Evolutionary conservation across 2,888 invertebrate species (phyloP).

Genomic region (Drosophila monieri): DNA sequence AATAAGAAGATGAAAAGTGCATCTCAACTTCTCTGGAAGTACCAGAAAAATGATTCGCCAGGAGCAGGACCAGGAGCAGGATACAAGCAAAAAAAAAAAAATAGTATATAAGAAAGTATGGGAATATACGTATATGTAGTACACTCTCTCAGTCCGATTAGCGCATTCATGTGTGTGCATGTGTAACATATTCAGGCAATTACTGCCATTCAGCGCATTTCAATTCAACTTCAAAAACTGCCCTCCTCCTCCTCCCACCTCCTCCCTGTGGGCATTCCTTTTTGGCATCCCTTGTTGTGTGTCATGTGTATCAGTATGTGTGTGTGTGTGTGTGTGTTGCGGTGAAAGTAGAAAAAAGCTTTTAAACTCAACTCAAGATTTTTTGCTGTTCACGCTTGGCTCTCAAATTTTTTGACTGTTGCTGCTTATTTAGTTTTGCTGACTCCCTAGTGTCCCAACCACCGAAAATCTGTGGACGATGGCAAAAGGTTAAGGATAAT

Average conservation of each 20-base stretch:
- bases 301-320: not conserved
- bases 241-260: constrained; percentile 36
- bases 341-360: constrained; percentile 65
- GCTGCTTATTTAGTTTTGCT: constrained; percentile 55
- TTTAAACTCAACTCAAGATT: constrained; percentile 78
- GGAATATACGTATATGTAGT: constrained; percentile 3
- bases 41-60: constrained; percentile 66
- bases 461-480: not conserved
- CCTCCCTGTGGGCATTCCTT: not conserved
- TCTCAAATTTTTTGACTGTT: constrained; percentile 76
- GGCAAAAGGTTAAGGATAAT: not conserved
- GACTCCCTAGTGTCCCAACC: not conserved
- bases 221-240: constrained; percentile 77
- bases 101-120: constrained; percentile 20
- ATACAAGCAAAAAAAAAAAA: constrained; percentile 37
- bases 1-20: constrained; percentile 58
- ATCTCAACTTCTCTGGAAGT: constrained; percentile 41
- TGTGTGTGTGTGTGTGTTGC: constrained; percentile 23
- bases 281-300: not conserved
- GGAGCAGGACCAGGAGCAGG: not conserved
- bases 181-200: constrained; percentile 77
- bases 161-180: constrained; percentile 69
- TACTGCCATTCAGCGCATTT: constrained; percentile 78
- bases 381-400: constrained; percentile 74
- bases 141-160: constrained; percentile 46